phyloP scores from a whole-genome alignment of 2,113 vertebrate species.

The Cygnus atratus region DNA sequence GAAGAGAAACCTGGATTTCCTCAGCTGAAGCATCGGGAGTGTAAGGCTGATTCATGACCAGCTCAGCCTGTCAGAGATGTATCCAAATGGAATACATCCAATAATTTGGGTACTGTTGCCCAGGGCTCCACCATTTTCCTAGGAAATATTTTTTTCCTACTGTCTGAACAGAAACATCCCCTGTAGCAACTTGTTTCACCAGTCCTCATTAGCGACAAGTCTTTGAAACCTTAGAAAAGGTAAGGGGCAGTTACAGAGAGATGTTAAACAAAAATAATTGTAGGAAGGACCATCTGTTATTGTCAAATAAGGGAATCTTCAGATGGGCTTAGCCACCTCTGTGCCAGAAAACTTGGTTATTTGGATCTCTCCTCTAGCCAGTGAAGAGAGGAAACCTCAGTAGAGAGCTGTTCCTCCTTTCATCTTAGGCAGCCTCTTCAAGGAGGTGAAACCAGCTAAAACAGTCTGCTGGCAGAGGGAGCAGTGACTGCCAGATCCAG shows the following conservation, averaged over 20 bases:
- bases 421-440: background rate
- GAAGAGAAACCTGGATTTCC: background rate
- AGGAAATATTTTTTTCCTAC: background rate
- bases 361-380: background rate
- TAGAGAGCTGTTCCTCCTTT: background rate
- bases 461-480: background rate
- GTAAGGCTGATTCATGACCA: background rate
- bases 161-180: background rate
- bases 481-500: background rate
- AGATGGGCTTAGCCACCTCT: background rate
- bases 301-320: background rate
- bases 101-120: background rate
- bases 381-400: background rate
- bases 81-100: background rate
- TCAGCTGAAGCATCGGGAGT: background rate
- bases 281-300: background rate
- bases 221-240: background rate
- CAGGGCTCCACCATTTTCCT: background rate
- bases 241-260: background rate
- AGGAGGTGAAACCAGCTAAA: background rate
- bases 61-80: background rate
- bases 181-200: background rate
- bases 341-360: rapidly evolving
- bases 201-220: background rate
- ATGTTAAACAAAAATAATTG: background rate